phyloP scores from a whole-genome alignment of 2,113 vertebrate species.

The Lepisosteus oculatus region DNA sequence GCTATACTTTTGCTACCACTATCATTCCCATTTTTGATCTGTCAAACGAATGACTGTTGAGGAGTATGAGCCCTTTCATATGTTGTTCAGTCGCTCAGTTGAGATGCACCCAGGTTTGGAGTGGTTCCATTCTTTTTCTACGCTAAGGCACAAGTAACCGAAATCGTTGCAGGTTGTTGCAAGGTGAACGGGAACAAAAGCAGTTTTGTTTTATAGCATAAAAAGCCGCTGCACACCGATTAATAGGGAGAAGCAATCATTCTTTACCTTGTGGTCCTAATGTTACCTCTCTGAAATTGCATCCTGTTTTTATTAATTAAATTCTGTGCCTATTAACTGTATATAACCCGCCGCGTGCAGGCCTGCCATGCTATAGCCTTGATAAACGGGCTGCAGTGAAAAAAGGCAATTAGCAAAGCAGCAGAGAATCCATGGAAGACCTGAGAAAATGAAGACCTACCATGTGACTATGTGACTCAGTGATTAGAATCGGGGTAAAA shows the following conservation, averaged over 20 bases:
- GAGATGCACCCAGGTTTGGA: too few species aligned
- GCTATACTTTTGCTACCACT: slow-evolving; percentile 5
- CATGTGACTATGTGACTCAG: background rate
- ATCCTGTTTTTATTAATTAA: background rate
- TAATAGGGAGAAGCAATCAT: background rate
- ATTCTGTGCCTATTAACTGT: background rate
- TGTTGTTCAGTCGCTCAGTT: too few species aligned
- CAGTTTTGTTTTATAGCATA: background rate
- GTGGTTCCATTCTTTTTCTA: too few species aligned
- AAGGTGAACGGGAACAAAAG: too few species aligned
- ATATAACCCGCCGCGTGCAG: background rate
- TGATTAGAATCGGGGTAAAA: background rate
- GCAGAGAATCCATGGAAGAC: background rate
- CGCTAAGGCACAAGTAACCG: too few species aligned
- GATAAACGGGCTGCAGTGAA: slow-evolving; percentile 2
- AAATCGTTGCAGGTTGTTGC: too few species aligned
- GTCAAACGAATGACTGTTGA: too few species aligned
- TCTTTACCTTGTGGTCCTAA: background rate
- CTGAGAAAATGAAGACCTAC: background rate
- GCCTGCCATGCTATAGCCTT: background rate
- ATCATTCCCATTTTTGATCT: too few species aligned
- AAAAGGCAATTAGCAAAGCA: background rate
- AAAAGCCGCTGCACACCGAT: background rate
- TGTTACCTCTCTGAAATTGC: background rate
- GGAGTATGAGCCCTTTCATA: too few species aligned